Evolutionary conservation across 2,888 invertebrate species (phyloP).

Genomic region (Poecilus cupreus): DNA sequence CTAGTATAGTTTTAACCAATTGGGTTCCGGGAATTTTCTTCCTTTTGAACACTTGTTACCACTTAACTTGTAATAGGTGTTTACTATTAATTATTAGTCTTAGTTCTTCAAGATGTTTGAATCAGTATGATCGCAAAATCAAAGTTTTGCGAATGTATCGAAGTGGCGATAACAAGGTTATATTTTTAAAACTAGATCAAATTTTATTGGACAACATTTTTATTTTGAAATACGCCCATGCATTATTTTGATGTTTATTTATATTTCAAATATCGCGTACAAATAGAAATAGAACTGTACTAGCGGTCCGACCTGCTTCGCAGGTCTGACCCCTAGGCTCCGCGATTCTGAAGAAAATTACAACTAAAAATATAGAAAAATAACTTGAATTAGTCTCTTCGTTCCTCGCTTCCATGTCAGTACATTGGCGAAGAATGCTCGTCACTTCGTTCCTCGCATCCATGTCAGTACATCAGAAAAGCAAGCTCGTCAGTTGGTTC

Average conservation of each 20-base stretch:
- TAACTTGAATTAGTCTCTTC: too few species aligned
- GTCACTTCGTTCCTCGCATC: too few species aligned
- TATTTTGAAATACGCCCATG: conserved; percentile 22
- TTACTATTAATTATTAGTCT: neutral
- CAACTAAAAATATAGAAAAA: too few species aligned
- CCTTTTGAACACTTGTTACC: neutral
- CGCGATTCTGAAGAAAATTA: too few species aligned
- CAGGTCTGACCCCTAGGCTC: too few species aligned
- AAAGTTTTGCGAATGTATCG: neutral
- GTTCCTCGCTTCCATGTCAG: too few species aligned
- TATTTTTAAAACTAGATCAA: conserved; percentile 30
- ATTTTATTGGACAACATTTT: neutral
- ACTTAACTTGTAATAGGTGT: neutral
- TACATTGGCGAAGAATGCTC: too few species aligned
- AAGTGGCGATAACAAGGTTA: neutral
- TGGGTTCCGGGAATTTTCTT: conserved; percentile 24
- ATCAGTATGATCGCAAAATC: neutral
- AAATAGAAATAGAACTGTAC: conserved; percentile 17
- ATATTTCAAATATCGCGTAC: conserved; percentile 22
- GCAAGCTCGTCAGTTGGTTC: too few species aligned
- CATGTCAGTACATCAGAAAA: too few species aligned
- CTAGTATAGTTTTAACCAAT: conserved; percentile 15
- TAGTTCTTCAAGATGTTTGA: too few species aligned
- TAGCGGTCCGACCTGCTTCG: too few species aligned
- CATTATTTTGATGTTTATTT: conserved; percentile 23